Percentiles rank a stretch among this genome's conserved stretches.
These are phyloP conservation scores for Lypha dubia DNA, from an alignment of 2,888 invertebrate genomes.

Conservation along the genomic window DNA sequence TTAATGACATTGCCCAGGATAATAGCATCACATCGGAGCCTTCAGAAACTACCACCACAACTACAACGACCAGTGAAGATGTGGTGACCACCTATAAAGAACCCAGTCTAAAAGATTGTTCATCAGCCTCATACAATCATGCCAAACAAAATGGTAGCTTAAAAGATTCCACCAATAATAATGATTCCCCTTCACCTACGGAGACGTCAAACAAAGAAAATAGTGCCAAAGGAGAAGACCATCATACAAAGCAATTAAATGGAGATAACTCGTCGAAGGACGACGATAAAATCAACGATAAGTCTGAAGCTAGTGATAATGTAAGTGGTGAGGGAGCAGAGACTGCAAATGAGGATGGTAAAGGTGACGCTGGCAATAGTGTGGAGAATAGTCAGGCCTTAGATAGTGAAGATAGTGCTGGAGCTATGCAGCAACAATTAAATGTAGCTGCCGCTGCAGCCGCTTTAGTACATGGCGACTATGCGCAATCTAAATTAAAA, in stretches of 20 bases:
- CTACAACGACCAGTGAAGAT: conserved; percentile 83
- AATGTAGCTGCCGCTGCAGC: conserved; percentile 70
- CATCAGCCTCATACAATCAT: conserved; percentile 67
- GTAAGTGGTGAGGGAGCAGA: conserved; percentile 74
- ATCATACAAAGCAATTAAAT: conserved; percentile 55
- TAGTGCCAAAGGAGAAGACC: conserved; percentile 47
- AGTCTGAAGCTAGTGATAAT: conserved; percentile 78
- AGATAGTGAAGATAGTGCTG: conserved; percentile 81
- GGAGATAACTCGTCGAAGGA: conserved; percentile 62
- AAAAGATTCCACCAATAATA: conserved; percentile 54
- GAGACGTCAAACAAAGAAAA: conserved; percentile 50
- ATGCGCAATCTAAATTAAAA: conserved; percentile 77
- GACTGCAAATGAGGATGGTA: conserved; percentile 49
- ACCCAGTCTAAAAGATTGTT: conserved; percentile 75
- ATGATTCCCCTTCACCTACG: conserved; percentile 46
- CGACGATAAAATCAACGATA: conserved; percentile 74
- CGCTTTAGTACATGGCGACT: conserved; percentile 69
- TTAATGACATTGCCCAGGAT: conserved; percentile 81
- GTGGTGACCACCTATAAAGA: conserved; percentile 83
- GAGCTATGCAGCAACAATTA: conserved; percentile 71
- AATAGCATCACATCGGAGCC: conserved; percentile 83
- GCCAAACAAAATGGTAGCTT: conserved; percentile 75
- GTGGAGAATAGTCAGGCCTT: conserved; percentile 80
- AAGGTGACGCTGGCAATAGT: conserved; percentile 74
- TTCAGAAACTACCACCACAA: conserved; percentile 82